These are phyloP conservation scores for Volucella bombylans DNA, from an alignment of 2,888 invertebrate genomes.

Conservation along the genomic window DNA sequence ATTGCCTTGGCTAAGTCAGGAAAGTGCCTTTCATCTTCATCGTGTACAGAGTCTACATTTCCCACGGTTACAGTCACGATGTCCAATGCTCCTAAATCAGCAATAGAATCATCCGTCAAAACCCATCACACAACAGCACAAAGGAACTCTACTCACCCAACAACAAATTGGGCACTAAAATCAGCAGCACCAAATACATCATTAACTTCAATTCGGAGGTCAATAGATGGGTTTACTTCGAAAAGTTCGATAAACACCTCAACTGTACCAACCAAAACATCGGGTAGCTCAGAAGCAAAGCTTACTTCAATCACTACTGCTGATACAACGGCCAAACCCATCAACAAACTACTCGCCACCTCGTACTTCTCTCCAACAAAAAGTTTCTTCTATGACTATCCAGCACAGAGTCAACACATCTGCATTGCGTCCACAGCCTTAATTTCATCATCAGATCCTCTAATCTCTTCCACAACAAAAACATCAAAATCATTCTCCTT, in stretches of 20 bases:
- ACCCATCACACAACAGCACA: neutral
- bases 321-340: neutral
- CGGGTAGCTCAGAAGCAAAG: neutral
- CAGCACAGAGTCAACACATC: slow-evolving; percentile 28
- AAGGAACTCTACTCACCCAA: neutral
- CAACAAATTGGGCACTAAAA: slow-evolving; percentile 33
- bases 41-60: slow-evolving; percentile 36
- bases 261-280: neutral
- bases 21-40: slow-evolving; percentile 34
- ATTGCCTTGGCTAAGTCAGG: neutral
- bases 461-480: slow-evolving; percentile 33
- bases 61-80: neutral
- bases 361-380: slow-evolving; percentile 57
- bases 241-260: neutral
- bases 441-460: slow-evolving; percentile 26
- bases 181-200: neutral
- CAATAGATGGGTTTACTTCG: neutral
- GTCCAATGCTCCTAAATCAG: neutral
- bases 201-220: neutral
- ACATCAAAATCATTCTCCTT: slow-evolving; percentile 27
- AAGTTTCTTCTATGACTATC: slow-evolving; percentile 50
- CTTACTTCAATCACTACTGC: neutral
- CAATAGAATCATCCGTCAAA: neutral
- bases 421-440: neutral
- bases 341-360: slow-evolving; percentile 9